Conservation (phyloP, 2,797 vertebrate species). For the Sebastes diploproa region DNA sequence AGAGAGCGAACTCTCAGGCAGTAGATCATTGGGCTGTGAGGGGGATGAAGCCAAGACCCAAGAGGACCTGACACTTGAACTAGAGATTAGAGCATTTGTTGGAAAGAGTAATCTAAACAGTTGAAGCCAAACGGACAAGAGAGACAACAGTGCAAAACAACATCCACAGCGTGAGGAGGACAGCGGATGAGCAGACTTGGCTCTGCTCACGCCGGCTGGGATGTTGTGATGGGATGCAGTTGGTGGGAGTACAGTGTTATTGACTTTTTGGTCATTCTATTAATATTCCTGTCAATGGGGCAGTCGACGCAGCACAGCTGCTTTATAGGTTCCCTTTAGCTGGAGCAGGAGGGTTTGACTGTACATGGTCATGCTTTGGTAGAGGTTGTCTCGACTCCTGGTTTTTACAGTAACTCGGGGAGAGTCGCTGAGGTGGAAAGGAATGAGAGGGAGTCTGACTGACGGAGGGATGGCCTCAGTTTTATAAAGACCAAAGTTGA, state of each 20-base stretch:
- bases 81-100: constrained; percentile 6
- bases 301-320: constrained; percentile 16
- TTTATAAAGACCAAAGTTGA: constrained; percentile 31
- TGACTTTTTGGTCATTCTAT: constrained; percentile 41
- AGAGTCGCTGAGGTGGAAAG: constrained; percentile 44
- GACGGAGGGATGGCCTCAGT: constrained; percentile 8
- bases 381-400: constrained; percentile 23
- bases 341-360: constrained; percentile 29
- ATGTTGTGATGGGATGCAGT: constrained; percentile 18
- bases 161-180: background rate
- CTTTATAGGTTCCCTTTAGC: constrained; percentile 13
- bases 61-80: background rate
- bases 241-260: constrained; percentile 24
- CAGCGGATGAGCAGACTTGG: background rate
- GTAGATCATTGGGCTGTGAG: background rate
- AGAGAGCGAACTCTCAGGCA: background rate
- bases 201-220: background rate
- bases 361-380: constrained; percentile 43
- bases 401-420: constrained; percentile 37
- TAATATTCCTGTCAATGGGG: constrained; percentile 49
- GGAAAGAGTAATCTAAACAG: constrained; percentile 8
- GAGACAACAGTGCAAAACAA: constrained; percentile 1
- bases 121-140: background rate
- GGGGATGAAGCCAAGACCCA: background rate
- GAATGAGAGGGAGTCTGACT: constrained; percentile 55